Evolutionary conservation across 2,888 invertebrate genomes (phyloP).

Genomic region (Ashinkailepas kermadecensis): DNA sequence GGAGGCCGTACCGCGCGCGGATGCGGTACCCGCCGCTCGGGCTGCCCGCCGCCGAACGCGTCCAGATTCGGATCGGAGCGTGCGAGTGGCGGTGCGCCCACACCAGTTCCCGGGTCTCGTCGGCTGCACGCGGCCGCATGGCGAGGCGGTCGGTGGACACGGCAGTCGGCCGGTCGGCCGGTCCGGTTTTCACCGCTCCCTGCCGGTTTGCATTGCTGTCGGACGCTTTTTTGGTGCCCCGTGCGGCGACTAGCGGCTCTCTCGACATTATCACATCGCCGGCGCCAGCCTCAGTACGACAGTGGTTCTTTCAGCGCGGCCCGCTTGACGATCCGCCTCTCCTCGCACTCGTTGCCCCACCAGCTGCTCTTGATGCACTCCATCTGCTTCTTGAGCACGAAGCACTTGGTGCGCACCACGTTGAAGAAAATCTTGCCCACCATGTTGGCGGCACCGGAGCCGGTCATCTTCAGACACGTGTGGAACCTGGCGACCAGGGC

Average conservation of each 20-base stretch:
- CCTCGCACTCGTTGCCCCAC: constrained; percentile 41
- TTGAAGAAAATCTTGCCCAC: constrained; percentile 93
- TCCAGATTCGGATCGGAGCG: no score
- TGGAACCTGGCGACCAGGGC: constrained; percentile 61
- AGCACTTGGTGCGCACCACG: constrained; percentile 88
- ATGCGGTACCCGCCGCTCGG: no score
- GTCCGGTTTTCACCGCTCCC: no score
- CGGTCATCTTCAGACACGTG: constrained; percentile 79
- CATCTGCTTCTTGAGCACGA: constrained; percentile 65
- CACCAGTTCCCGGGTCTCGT: no score
- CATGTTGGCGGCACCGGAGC: constrained; percentile 76
- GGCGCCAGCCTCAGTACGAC: neutral
- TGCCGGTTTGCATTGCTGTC: no score
- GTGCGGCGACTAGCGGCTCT: neutral
- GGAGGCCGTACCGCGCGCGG: no score
- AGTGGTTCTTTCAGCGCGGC: constrained; percentile 30
- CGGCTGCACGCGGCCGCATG: no score
- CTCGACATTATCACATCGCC: neutral
- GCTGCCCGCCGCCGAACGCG: no score
- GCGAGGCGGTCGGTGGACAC: no score
- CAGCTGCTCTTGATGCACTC: constrained; percentile 42
- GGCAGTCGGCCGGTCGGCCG: no score
- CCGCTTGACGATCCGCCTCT: constrained; percentile 28
- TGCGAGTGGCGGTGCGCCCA: no score
- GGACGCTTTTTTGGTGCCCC: no score